phyloP scores from a whole-genome alignment of 2,113 vertebrate genomes.

The Corythaixoides concolor region DNA sequence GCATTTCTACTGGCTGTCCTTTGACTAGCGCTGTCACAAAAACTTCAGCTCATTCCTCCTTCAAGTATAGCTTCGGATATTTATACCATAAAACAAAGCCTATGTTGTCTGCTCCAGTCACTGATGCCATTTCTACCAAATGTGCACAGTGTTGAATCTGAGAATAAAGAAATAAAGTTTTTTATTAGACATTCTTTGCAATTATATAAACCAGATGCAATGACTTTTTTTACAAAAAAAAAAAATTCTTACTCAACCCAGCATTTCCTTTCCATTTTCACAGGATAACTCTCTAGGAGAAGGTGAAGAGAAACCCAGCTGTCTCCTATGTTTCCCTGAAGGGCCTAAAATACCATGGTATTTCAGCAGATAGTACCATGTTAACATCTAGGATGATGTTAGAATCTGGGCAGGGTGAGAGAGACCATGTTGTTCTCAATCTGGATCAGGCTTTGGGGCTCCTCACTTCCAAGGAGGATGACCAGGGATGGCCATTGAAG shows the following conservation, averaged over 20 bases:
- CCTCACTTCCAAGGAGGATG: neutral
- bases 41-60: neutral
- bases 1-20: slow-evolving; percentile 27
- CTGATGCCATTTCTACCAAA: neutral
- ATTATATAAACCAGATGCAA: neutral
- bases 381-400: neutral
- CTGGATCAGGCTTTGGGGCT: neutral
- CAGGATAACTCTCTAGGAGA: neutral
- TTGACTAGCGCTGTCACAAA: slow-evolving; percentile 29
- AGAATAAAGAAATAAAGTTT: neutral
- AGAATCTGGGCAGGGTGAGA: neutral
- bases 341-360: neutral
- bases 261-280: neutral
- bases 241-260: neutral
- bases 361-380: neutral
- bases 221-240: too few species aligned
- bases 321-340: neutral
- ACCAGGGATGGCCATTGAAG: neutral
- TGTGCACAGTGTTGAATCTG: neutral
- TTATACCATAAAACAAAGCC: neutral
- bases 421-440: rapidly evolving
- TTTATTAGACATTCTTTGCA: neutral
- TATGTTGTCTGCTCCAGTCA: neutral
- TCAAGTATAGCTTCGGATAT: slow-evolving; percentile 14
- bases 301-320: neutral